phyloP scores from a whole-genome alignment of 2,888 invertebrate species.

The Limnephilus auricula region DNA sequence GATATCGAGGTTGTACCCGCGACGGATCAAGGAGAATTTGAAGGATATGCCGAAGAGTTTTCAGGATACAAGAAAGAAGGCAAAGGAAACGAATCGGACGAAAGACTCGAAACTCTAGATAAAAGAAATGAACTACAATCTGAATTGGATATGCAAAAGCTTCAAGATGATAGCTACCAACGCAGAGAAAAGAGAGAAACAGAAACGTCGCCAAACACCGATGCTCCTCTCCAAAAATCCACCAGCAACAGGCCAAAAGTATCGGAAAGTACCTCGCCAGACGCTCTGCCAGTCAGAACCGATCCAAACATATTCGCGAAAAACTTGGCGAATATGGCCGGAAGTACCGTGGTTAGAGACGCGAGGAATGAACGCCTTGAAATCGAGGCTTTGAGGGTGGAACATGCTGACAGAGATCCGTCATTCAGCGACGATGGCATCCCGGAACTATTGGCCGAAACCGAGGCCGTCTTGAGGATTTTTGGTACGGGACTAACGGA shows the following conservation, averaged over 20 bases:
- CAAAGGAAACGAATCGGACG: not conserved
- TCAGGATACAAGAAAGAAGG: not conserved
- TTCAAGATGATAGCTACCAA: not conserved
- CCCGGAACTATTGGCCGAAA: constrained; percentile 82
- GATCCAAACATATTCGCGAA: constrained; percentile 7
- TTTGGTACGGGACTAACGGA: constrained; percentile 85
- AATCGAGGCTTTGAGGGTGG: constrained; percentile 79
- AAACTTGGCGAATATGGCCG: not conserved
- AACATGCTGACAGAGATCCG: constrained; percentile 78
- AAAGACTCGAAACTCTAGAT: constrained; percentile 4
- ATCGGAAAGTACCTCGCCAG: not conserved
- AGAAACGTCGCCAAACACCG: not conserved
- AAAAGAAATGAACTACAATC: constrained; percentile 12
- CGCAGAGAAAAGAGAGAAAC: not conserved
- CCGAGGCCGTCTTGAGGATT: constrained; percentile 81
- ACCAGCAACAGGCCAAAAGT: not conserved
- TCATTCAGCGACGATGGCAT: constrained; percentile 78
- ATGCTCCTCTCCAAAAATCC: not conserved
- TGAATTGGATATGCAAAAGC: not conserved
- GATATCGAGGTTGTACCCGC: constrained; percentile 36
- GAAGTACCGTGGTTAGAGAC: not conserved
- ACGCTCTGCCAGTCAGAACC: not conserved
- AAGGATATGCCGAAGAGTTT: constrained; percentile 26
- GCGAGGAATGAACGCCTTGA: constrained; percentile 66
- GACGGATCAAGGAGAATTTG: constrained; percentile 4